Evolutionary conservation across 2,888 invertebrate genomes (phyloP), one percentile per base, ranked within the genome.

Genomic region (Yponomeuta malinellus): DNA sequence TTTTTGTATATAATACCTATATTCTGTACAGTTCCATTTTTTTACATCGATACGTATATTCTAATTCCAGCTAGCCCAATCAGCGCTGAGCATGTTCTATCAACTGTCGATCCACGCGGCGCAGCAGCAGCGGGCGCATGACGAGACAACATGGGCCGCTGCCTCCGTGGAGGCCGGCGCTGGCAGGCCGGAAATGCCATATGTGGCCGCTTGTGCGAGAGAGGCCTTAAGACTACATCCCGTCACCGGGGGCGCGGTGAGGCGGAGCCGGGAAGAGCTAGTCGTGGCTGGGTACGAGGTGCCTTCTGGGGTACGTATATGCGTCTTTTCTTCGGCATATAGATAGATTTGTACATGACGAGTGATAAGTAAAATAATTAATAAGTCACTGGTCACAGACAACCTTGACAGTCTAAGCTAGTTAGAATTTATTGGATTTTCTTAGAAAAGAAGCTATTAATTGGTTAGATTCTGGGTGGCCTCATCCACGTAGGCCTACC

Each of bases 101-200:
- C 87, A 90, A 29, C 80, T 91, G 0, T 89, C 91, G 0, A 82
- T 91, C 0, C 86, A 90, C 81, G 88, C 91, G 0, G 91, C 90
- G 0, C 83, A 83, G 0, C 91, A 92, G 64, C 91, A 92, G 69
- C 81, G 88, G 0, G 91, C 88, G 0, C 90, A 89, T 72, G 90
- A 91, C 73, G 87, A 90, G 70, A 83, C 88, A 0, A 75, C 80
- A 65, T 91, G 91, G 91, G 81, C 85, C 1, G 77, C 78, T 0
- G 90, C 84, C 0, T 82, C 86, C 15, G 76, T 75, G 2, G 83
- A 80, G 2, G 88, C 85, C 0, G 89, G 87, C 0, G 79, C 83
- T 0, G 83, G 78, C 0, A 73, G 74, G 1, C 77, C 80, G 0
- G 82, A 82, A 1, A 76, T 88, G 72, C 83, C 85, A 0, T 90